A percentile compares a stretch with the other conserved stretches of the same genome.
These are phyloP conservation scores for Eueides isabella DNA, from an alignment of 1,140 invertebrate genomes.

Conservation along the genomic window DNA sequence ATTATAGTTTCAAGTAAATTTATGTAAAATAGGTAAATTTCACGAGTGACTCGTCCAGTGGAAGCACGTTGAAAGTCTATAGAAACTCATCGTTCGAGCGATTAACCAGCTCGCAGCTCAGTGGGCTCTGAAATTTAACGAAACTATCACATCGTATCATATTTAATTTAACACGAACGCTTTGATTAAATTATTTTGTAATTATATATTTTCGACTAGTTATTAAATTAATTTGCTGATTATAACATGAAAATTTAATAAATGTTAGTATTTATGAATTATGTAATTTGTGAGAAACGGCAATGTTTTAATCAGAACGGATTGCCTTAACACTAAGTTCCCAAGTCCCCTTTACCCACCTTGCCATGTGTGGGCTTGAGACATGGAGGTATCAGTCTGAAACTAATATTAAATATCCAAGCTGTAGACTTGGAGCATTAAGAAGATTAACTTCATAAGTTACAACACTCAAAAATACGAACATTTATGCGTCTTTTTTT, in stretches of 20 bases:
- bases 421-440: no score
- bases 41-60: background rate
- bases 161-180: background rate
- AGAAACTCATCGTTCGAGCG: slow-evolving; percentile 25
- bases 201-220: background rate
- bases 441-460: no score
- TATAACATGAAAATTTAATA: background rate
- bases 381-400: no score
- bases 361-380: background rate
- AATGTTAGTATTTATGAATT: no score
- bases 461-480: no score
- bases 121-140: slow-evolving; percentile 20
- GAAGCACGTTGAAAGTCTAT: slow-evolving; percentile 1
- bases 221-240: background rate
- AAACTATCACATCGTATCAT: slow-evolving; percentile 21
- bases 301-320: background rate
- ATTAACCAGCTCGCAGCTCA: slow-evolving; percentile 23
- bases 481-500: no score
- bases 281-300: no score
- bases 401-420: no score
- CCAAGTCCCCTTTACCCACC: background rate
- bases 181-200: slow-evolving; percentile 12
- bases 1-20: background rate
- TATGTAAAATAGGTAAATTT: background rate
- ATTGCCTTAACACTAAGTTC: background rate